Conservation (phyloP, 2,113 vertebrate species). For the Dinomys branickii region DNA sequence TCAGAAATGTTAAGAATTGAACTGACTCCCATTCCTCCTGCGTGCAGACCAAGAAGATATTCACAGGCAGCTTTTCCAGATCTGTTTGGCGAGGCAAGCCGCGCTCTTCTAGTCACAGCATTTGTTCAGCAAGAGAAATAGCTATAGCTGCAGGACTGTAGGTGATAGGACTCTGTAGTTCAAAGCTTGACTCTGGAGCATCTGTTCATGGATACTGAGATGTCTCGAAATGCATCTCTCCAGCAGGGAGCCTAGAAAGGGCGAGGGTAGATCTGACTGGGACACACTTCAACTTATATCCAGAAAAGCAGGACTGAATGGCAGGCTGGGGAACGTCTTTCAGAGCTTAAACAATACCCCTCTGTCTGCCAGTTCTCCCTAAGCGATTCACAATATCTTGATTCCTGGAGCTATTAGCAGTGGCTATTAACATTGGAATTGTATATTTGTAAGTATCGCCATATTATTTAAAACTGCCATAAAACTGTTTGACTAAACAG, state of each 20-base stretch:
- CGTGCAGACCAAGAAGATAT: conserved; percentile 53
- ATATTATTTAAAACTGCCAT: neutral
- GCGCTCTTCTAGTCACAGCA: neutral
- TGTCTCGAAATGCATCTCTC: neutral
- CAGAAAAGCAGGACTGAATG: neutral
- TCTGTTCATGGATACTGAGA: neutral
- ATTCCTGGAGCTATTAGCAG: neutral
- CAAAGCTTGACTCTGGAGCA: neutral
- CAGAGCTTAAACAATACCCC: neutral
- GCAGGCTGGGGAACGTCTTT: neutral
- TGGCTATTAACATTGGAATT: neutral
- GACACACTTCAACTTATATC: neutral
- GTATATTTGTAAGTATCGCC: neutral
- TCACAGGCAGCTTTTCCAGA: conserved; percentile 42
- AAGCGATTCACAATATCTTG: neutral
- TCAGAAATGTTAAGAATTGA: conserved; percentile 47
- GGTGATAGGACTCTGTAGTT: neutral
- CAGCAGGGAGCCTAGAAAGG: neutral
- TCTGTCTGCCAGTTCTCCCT: neutral
- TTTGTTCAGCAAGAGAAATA: conserved; percentile 54
- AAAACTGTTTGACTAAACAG: neutral
- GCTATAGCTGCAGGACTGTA: neutral
- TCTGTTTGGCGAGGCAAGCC: conserved; percentile 51
- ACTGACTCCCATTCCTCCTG: conserved; percentile 34
- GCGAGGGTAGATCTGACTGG: neutral